Evolutionary conservation across 2,888 invertebrate genomes (phyloP), one percentile per base, ranked within the genome.

Genomic region (Cerastis rubricosa): DNA sequence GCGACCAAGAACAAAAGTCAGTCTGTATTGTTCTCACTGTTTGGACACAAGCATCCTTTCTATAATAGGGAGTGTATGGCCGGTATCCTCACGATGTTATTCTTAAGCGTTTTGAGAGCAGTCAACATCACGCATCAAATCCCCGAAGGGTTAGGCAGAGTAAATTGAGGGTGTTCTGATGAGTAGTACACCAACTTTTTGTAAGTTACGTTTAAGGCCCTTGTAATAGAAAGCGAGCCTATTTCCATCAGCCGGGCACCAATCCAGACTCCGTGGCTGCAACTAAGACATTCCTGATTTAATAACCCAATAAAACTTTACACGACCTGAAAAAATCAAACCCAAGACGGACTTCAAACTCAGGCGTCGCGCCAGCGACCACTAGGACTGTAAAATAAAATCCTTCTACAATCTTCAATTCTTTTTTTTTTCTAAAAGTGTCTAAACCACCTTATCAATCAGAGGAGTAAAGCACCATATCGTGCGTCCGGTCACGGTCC

Each of bases 401-500:
- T 17, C 2, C 25, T 57, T 57, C 29, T 29, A 3, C 64, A 43
- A n/a, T n/a, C 7, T n/a, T 12, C 12, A 35, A n/a, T 64, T n/a
- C 8, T 43, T 40, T 43, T 43, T 43, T 14, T 25, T 25, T 19
- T 19, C 12, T 14, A 8, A 43, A 61, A 61, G n/a, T 17, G 65
- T 59, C 17, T 63, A 35, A 79, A 51, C 25, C 22, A 66, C 9
- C 19, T 51, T 70, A 76, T 81, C 71, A 81, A 63, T 82, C 78
- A 82, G 22, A 77, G 19, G 57, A 65, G 79, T 78, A 83, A 71
- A 71, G 71, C 71, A 83, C 80, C 69, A 80, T 84, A 75, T 77
- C 76, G 80, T 70, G 59, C 76, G 71, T 65, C 79, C 77, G 75
- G 89, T 88, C 78, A 85, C 85, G 89, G 82, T 86, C 74, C 76